Conservation (phyloP, 2,113 vertebrate species). For the Halcyon malimbica region DNA sequence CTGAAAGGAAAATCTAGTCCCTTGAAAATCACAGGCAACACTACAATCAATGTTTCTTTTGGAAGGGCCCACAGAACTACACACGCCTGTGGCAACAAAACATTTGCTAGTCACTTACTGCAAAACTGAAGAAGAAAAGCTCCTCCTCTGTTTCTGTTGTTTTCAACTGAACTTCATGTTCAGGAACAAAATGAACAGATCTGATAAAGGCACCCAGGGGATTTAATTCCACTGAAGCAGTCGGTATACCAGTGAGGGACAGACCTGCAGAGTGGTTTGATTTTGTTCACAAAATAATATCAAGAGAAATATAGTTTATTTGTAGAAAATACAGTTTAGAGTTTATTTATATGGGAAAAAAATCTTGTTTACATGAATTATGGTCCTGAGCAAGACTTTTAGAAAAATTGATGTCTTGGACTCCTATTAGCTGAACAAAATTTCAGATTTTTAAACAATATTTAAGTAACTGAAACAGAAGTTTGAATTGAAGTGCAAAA, state of each 20-base stretch:
- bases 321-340: neutral
- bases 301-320: neutral
- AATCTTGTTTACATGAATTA: neutral
- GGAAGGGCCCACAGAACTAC: neutral
- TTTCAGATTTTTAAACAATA: neutral
- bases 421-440: neutral
- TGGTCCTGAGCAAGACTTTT: neutral
- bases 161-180: conserved; percentile 20
- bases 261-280: neutral
- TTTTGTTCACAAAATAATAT: neutral
- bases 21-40: neutral
- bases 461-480: neutral
- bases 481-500: neutral
- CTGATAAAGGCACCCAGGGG: neutral
- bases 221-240: neutral
- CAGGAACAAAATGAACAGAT: conserved; percentile 2
- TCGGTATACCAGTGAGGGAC: accelerated
- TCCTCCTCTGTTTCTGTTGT: neutral
- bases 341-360: neutral
- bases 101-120: neutral
- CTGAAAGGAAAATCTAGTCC: neutral
- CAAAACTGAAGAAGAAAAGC: neutral
- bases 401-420: neutral
- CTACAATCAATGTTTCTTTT: neutral
- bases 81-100: neutral